Evolutionary conservation across 2,113 vertebrate species (phyloP).

Genomic region (Nansenia antarctica): DNA sequence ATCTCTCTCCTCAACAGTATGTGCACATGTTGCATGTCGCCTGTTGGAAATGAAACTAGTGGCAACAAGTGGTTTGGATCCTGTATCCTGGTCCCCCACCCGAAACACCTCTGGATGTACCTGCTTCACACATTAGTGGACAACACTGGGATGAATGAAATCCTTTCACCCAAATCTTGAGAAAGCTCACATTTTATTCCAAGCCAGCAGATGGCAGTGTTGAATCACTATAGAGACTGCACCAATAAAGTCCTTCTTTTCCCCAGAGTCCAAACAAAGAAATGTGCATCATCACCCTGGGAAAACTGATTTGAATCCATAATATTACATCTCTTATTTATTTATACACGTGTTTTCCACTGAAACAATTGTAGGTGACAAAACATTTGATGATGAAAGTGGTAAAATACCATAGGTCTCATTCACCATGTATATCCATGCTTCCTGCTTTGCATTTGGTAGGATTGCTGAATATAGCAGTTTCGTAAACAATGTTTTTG

Average conservation of each 20-base stretch:
- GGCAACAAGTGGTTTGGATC: too few species aligned
- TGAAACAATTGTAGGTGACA: not conserved
- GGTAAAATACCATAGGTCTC: not conserved
- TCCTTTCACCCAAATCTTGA: too few species aligned
- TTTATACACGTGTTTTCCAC: not conserved
- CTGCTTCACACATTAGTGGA: too few species aligned
- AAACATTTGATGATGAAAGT: slow-evolving; percentile 4
- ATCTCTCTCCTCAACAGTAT: too few species aligned
- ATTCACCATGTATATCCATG: too few species aligned
- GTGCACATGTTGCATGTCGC: too few species aligned
- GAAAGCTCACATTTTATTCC: not conserved
- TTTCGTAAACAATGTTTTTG: slow-evolving; percentile 8
- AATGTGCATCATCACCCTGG: slow-evolving; percentile 37
- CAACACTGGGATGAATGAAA: too few species aligned
- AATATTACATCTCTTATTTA: not conserved
- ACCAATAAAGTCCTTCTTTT: slow-evolving; percentile 10
- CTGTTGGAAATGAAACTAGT: too few species aligned
- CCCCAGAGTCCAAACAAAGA: slow-evolving; percentile 58
- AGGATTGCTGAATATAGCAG: not conserved
- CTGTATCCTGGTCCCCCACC: too few species aligned
- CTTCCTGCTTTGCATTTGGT: not conserved
- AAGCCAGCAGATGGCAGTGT: slow-evolving; percentile 66
- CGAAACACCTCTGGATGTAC: too few species aligned
- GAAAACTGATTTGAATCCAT: slow-evolving; percentile 48
- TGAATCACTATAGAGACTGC: not conserved